Percentiles rank a stretch among this genome's conserved stretches.
Evolutionary conservation across 2,113 vertebrate genomes (phyloP).

Genomic region (Archilochus colubris): DNA sequence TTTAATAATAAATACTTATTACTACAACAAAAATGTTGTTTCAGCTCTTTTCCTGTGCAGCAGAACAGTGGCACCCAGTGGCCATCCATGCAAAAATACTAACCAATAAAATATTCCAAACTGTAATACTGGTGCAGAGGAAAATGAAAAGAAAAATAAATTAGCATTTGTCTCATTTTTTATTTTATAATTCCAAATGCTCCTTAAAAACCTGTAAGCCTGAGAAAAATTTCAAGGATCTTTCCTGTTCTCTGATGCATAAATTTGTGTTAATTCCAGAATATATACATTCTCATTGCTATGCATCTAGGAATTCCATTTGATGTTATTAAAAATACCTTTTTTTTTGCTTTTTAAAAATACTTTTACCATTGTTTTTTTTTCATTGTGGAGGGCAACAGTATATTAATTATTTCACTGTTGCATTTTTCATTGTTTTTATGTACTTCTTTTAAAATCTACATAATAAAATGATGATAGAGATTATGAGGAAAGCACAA

Average conservation of each 20-base stretch:
- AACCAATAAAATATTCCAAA: not conserved
- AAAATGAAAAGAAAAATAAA: not conserved
- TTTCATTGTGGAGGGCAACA: not conserved
- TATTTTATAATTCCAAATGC: not conserved
- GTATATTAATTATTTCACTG: not conserved
- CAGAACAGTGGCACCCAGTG: slow-evolving; percentile 75
- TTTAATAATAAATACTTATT: slow-evolving; percentile 39
- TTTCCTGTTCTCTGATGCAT: not conserved
- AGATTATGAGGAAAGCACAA: not conserved
- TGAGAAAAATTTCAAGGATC: not conserved
- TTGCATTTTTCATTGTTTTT: not conserved
- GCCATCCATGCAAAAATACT: slow-evolving; percentile 42
- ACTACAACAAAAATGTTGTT: slow-evolving; percentile 39
- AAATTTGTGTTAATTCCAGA: not conserved
- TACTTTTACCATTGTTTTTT: not conserved
- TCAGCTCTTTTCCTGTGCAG: slow-evolving; percentile 65
- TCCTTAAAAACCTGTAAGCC: not conserved
- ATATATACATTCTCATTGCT: not conserved
- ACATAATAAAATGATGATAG: not conserved
- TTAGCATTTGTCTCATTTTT: not conserved
- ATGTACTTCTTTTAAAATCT: not conserved
- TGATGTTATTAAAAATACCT: not conserved
- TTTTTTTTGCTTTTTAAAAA: not conserved
- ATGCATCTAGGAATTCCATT: not conserved
- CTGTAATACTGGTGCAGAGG: not conserved